These are phyloP conservation scores for Notodonta dromedarius DNA, from an alignment of 2,888 invertebrate genomes.

Conservation along the genomic window DNA sequence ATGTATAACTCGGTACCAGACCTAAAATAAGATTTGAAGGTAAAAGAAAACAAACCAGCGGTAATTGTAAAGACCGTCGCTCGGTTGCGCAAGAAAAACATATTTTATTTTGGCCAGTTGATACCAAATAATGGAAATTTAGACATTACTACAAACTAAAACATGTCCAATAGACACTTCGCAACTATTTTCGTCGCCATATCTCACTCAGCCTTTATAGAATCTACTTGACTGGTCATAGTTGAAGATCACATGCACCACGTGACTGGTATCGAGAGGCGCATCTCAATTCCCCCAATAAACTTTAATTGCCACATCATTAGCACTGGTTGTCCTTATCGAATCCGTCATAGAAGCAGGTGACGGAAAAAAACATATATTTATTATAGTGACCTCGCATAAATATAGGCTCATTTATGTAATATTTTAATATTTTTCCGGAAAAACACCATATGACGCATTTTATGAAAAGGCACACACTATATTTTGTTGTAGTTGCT, in stretches of 20 bases:
- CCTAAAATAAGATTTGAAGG: too few relatives aligned
- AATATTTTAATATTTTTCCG: background rate
- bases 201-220: background rate
- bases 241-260: constrained; percentile 22
- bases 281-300: constrained; percentile 77
- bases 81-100: too few relatives aligned
- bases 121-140: too few relatives aligned
- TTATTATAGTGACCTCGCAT: background rate
- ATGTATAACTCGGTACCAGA: too few relatives aligned
- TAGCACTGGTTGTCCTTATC: constrained; percentile 54
- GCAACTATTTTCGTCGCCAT: background rate
- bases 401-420: background rate
- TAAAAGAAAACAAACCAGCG: too few relatives aligned
- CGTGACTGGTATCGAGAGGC: constrained; percentile 61
- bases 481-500: too few relatives aligned
- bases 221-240: background rate
- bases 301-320: constrained; percentile 72
- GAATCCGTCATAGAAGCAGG: constrained; percentile 48
- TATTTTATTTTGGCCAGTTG: too few relatives aligned
- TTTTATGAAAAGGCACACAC: too few relatives aligned
- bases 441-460: too few relatives aligned
- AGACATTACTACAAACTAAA: too few relatives aligned
- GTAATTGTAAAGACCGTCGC: too few relatives aligned
- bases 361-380: constrained; percentile 25
- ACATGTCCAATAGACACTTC: background rate